A percentile compares a stretch with the other conserved stretches of the same genome.
Conservation (phyloP, 2,797 vertebrate species). For the Thamnophis elegans region DNA sequence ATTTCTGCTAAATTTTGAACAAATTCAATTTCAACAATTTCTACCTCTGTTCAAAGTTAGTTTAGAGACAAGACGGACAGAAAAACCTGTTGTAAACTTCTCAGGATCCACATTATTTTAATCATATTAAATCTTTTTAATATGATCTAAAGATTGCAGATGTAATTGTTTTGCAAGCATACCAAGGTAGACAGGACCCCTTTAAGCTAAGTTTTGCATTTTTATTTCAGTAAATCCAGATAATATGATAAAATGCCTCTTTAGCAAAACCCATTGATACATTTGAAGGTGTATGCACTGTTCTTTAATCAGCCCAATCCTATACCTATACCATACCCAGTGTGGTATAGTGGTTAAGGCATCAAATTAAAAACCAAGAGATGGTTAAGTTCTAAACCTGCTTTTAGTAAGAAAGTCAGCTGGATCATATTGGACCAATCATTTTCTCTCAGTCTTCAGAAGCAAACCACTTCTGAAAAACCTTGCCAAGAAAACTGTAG, state of each 20-base stretch:
- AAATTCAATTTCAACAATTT: neutral
- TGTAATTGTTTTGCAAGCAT: neutral
- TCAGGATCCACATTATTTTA: neutral
- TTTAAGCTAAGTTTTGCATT: neutral
- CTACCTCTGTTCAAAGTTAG: neutral
- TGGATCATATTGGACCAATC: neutral
- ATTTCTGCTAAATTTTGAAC: neutral
- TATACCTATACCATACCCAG: neutral
- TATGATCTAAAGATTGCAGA: too few species aligned
- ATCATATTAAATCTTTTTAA: too few species aligned
- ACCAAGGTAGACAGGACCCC: neutral
- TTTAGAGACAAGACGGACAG: neutral
- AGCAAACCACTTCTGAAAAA: neutral
- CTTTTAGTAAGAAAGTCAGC: neutral
- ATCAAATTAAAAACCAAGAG: neutral
- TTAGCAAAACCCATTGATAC: neutral
- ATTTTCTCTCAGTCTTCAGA: neutral
- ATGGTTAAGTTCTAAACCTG: neutral
- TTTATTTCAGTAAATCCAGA: neutral
- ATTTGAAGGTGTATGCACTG: neutral
- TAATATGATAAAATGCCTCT: neutral
- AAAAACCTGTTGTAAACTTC: neutral
- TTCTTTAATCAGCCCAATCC: neutral
- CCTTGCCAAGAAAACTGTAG: neutral
- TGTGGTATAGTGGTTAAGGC: neutral